Conservation (phyloP, 92 coral and sea anemone genomes). For the Muricea muricata region DNA sequence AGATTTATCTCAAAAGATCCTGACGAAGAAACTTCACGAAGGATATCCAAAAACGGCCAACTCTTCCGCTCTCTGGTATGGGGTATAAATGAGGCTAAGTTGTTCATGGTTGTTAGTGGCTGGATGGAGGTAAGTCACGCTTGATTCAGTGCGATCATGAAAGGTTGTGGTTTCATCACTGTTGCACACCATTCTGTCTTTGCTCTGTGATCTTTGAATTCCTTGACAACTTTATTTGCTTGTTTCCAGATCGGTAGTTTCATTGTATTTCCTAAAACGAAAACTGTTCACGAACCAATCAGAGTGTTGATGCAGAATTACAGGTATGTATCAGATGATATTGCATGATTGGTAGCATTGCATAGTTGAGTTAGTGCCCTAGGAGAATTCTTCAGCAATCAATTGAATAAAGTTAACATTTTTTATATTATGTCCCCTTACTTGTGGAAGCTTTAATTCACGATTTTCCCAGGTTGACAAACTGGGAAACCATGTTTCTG, state of each 20-base stretch:
- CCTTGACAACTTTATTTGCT: background rate
- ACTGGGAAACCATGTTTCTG: too few species aligned
- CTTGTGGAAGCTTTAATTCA: too few species aligned
- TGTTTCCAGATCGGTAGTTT: conserved; percentile 76
- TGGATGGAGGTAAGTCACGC: conserved; percentile 78
- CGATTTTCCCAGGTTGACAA: too few species aligned
- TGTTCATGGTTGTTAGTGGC: conserved; percentile 77
- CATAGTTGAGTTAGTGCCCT: background rate
- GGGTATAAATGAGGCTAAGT: conserved; percentile 75
- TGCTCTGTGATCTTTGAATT: background rate
- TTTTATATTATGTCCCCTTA: too few species aligned
- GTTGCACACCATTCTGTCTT: too few species aligned
- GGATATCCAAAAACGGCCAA: conserved; percentile 73
- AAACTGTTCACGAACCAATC: conserved; percentile 71
- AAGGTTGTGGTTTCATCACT: too few species aligned
- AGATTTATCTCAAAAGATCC: conserved; percentile 80
- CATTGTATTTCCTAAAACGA: conserved; percentile 74
- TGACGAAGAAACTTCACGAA: conserved; percentile 73
- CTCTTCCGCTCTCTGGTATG: conserved; percentile 78
- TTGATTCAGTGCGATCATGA: too few species aligned
- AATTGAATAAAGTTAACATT: too few species aligned
- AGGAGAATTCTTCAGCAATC: too few species aligned
- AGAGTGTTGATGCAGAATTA: conserved; percentile 66
- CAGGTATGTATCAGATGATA: conserved; percentile 38
- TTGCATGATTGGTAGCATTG: background rate